A percentile compares a stretch with the other conserved stretches of the same genome.
Evolutionary conservation across 1,140 invertebrate genomes (phyloP).

Genomic region (Philaenus spumarius): DNA sequence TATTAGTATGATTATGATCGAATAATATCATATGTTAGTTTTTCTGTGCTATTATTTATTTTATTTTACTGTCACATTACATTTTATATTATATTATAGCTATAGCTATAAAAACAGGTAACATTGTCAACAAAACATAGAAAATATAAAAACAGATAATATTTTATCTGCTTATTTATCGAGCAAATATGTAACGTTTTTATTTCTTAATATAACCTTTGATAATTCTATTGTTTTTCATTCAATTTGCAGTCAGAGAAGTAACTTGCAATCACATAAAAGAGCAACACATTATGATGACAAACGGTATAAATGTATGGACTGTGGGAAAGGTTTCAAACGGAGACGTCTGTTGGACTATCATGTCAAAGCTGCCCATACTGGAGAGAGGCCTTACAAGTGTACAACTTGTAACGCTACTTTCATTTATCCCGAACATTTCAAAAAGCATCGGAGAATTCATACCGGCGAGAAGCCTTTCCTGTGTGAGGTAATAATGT

Average conservation of each 20-base stretch:
- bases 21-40: too few relatives aligned
- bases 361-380: constrained; percentile 74
- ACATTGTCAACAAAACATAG: too few relatives aligned
- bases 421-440: constrained; percentile 78
- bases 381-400: constrained; percentile 66
- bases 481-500: constrained; percentile 55
- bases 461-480: constrained; percentile 76
- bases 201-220: too few relatives aligned
- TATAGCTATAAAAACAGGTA: too few relatives aligned
- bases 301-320: constrained; percentile 59
- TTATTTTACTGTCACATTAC: too few relatives aligned
- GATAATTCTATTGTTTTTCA: too few relatives aligned
- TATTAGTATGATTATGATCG: too few relatives aligned
- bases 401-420: constrained; percentile 65
- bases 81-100: too few relatives aligned
- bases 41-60: too few relatives aligned
- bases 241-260: constrained; percentile 57
- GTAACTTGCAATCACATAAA: constrained; percentile 73
- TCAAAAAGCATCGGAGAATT: constrained; percentile 71
- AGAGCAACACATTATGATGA: constrained; percentile 70
- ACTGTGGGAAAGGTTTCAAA: constrained; percentile 68
- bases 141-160: too few relatives aligned
- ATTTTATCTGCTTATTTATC: too few relatives aligned
- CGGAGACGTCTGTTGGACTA: constrained; percentile 66
- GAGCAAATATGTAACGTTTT: too few relatives aligned